These are phyloP conservation scores for Tachyglossus aculeatus DNA, from an alignment of 2,797 vertebrate genomes.

Conservation along the genomic window DNA sequence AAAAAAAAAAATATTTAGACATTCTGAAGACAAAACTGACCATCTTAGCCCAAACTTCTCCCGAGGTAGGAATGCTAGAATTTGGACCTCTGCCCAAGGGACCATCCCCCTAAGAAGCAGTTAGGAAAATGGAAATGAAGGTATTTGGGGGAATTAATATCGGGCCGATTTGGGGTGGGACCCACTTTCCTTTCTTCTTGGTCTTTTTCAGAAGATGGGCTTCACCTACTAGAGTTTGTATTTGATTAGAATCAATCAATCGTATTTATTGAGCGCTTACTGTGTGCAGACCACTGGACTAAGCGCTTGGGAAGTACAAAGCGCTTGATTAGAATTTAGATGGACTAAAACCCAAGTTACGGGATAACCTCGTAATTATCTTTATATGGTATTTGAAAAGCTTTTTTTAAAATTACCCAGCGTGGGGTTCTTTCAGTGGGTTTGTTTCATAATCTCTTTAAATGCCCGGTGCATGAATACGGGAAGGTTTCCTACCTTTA, in stretches of 20 bases:
- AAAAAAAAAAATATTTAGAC: too few relatives aligned
- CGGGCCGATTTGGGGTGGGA: too few relatives aligned
- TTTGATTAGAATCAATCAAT: conserved; percentile 5
- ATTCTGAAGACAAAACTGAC: too few relatives aligned
- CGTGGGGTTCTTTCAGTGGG: not conserved
- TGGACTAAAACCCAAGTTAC: conserved; percentile 12
- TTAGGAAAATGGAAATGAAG: too few relatives aligned
- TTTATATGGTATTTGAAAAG: conserved; percentile 12
- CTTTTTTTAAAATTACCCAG: conserved; percentile 23
- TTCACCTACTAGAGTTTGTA: conserved; percentile 21
- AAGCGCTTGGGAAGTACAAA: too few relatives aligned
- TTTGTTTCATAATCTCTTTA: conserved; percentile 44
- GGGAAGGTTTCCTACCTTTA: conserved; percentile 44
- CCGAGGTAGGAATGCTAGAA: too few relatives aligned
- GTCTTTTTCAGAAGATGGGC: not conserved
- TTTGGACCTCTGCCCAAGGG: too few relatives aligned
- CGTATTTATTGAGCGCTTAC: too few relatives aligned
- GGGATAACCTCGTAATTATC: conserved; percentile 22
- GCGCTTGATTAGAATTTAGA: conserved; percentile 17
- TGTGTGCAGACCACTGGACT: too few relatives aligned
- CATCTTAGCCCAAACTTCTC: too few relatives aligned
- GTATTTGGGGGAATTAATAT: too few relatives aligned
- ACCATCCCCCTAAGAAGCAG: too few relatives aligned
- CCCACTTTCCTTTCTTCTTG: not conserved
- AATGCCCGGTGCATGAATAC: conserved; percentile 48